Evolutionary conservation across 2,797 vertebrate genomes (phyloP).

Genomic region (Nyctalus aviator): DNA sequence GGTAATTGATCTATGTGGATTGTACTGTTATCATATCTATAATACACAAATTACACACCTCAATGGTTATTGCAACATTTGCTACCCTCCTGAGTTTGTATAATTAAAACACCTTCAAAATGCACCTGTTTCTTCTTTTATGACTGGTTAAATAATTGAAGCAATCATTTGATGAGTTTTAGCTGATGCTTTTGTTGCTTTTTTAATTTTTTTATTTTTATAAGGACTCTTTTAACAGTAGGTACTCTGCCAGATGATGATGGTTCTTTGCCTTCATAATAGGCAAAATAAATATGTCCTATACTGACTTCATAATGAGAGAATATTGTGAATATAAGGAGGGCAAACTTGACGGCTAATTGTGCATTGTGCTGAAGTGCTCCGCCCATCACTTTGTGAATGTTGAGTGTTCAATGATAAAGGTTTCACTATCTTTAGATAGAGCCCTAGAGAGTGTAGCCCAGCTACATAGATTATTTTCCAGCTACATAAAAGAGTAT

Average conservation of each 20-base stretch:
- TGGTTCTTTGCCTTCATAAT: constrained; percentile 64
- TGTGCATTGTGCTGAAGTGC: constrained; percentile 44
- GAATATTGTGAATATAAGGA: constrained; percentile 53
- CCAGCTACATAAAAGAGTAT: constrained; percentile 50
- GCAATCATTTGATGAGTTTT: constrained; percentile 59
- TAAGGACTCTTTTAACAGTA: constrained; percentile 56
- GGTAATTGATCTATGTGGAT: constrained; percentile 29
- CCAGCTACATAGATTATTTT: constrained; percentile 49
- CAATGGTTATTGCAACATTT: not conserved
- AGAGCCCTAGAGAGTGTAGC: not conserved
- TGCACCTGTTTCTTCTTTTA: constrained; percentile 33
- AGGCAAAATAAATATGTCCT: not conserved
- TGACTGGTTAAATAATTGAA: constrained; percentile 69
- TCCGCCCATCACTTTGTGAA: constrained; percentile 26
- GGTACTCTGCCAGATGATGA: constrained; percentile 52
- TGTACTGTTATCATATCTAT: not conserved
- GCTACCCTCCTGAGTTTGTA: constrained; percentile 43
- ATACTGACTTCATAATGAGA: constrained; percentile 28
- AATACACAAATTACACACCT: constrained; percentile 44
- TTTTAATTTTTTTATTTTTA: constrained; percentile 12
- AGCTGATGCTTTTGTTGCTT: not conserved
- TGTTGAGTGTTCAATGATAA: constrained; percentile 57
- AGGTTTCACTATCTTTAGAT: constrained; percentile 28
- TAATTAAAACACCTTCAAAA: constrained; percentile 65
- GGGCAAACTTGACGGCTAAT: constrained; percentile 16